Evolutionary conservation across 2,797 vertebrate species (phyloP), one percentile per base, ranked within the genome.

Genomic region (Euphonia xanthogaster): DNA sequence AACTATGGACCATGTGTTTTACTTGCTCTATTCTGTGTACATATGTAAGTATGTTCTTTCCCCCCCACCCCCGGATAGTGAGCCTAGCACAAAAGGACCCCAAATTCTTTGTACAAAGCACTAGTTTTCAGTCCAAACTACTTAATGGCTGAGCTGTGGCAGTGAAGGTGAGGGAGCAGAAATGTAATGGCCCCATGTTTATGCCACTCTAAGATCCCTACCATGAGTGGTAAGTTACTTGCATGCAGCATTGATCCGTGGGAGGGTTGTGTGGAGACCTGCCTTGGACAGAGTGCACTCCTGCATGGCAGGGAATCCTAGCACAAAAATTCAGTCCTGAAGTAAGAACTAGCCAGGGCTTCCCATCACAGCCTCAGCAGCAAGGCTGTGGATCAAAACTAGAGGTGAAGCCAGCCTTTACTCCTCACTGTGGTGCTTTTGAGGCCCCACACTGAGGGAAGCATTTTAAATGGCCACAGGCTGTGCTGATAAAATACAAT

Each of bases 181-280:
- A 62, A 55, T 58, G 3, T 27, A 68, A n/a, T 57, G 51, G 20
- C 12, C 15, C 35, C 3, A 7, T 54, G 28, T 37, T 72, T 42
- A 40, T 70, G 44, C 31, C 20, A 17, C 27, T 75, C 39, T 30
- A 30, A 35, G 21, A 45, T 37, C 51, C 37, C 42, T 42, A 18
- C 27, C 22, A 28, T 0, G 0, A 58, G 40, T 25, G 62, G 4
- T 7, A 9, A 51, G 45, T 51, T 79, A 17, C 28, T 55, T 86
- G 58, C 16, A 30, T 25, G 35, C 47, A 79, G 44, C 17, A 16
- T 17, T 70, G 82, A 7, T 10, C 40, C 0, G 0, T 61, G 44
- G 51, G 39, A 74, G 20, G 16, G 35, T 5, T 65, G 30, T 73
- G 35, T 47, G 62, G 28, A 72, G 54, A 39, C 18, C 24, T 51